phyloP scores from a whole-genome alignment of 2,797 vertebrate species.

The Taenioides sp. region DNA sequence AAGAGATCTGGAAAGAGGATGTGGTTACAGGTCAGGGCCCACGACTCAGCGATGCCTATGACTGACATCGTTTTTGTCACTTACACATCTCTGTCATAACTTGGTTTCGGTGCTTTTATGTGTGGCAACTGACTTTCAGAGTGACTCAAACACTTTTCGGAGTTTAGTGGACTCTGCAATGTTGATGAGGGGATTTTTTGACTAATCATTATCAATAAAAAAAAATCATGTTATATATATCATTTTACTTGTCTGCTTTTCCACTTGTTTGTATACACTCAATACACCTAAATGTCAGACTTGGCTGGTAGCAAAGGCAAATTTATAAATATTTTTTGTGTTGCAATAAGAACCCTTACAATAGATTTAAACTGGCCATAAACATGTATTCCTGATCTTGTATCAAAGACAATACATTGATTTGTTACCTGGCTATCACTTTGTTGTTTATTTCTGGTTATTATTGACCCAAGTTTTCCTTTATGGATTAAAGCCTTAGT shows the following conservation, averaged over 20 bases:
- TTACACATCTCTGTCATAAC: conserved; percentile 60
- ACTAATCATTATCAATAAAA: not conserved
- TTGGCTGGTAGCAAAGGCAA: no score
- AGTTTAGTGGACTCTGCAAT: not conserved
- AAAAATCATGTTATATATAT: not conserved
- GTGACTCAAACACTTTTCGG: conserved; percentile 40
- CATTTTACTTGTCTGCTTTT: not conserved
- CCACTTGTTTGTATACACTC: no score
- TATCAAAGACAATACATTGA: no score
- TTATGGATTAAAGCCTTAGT: no score
- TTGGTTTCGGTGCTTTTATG: conserved; percentile 40
- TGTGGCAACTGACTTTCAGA: conserved; percentile 39
- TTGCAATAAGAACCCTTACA: no score
- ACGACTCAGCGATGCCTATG: conserved; percentile 39
- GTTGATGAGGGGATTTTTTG: not conserved
- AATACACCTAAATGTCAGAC: no score
- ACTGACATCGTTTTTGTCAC: conserved; percentile 54
- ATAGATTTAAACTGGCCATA: no score
- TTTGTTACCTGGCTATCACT: no score
- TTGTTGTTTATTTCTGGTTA: no score
- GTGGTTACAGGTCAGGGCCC: conserved; percentile 71
- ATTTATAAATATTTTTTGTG: no score
- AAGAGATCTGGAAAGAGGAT: conserved; percentile 71
- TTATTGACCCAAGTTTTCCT: no score
- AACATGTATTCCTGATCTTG: no score